A percentile compares a stretch with the other conserved stretches of the same genome.
Conservation (phyloP, 2,888 invertebrate genomes). For the Panorpa germanica region DNA sequence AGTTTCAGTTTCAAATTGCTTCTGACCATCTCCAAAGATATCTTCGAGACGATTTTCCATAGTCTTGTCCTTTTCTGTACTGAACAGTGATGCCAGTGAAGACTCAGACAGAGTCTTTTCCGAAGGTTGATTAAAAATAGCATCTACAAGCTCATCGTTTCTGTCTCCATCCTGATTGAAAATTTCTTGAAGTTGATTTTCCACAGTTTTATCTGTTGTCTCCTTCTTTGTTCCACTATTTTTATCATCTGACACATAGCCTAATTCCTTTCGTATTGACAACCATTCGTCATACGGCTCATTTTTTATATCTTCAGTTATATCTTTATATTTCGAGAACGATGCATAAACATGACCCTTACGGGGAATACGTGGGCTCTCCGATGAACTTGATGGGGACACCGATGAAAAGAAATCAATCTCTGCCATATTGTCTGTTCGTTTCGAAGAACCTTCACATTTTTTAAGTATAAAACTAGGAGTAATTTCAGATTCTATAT, state of each 20-base stretch:
- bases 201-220: constrained; percentile 15
- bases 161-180: too few species aligned
- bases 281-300: constrained; percentile 45
- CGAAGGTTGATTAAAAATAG: too few species aligned
- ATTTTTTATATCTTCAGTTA: constrained; percentile 12
- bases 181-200: constrained; percentile 18
- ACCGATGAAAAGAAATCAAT: too few species aligned
- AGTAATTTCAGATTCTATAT: constrained; percentile 24
- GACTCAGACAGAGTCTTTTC: too few species aligned
- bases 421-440: too few species aligned
- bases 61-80: constrained; percentile 16
- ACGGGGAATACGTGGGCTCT: constrained; percentile 5
- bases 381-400: constrained; percentile 2
- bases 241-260: constrained; percentile 23
- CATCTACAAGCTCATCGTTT: too few species aligned
- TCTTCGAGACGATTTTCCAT: constrained; percentile 24
- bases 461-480: constrained; percentile 26
- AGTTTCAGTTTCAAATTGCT: too few species aligned
- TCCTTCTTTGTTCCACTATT: constrained; percentile 15
- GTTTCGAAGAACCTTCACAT: constrained; percentile 8
- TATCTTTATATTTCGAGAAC: too few species aligned
- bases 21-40: constrained; percentile 20
- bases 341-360: constrained; percentile 9
- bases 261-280: constrained; percentile 44
- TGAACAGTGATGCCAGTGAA: constrained; percentile 20